These are phyloP conservation scores for Suillia variegata DNA, from an alignment of 2,888 invertebrate species.

Conservation along the genomic window DNA sequence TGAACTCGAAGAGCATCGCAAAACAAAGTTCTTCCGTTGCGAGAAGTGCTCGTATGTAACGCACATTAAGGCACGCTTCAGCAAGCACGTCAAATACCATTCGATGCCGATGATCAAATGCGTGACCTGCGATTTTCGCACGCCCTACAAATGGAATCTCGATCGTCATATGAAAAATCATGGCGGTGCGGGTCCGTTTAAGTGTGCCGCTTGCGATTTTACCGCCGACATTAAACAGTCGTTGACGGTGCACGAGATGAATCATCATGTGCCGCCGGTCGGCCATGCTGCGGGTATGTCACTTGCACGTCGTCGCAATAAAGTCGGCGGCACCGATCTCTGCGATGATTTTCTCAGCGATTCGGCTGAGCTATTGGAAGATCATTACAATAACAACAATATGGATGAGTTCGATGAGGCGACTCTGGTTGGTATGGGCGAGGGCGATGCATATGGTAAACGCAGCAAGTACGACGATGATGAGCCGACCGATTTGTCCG, in stretches of 20 bases:
- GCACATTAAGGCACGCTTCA: conserved; percentile 85
- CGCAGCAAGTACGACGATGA: conserved; percentile 52
- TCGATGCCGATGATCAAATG: conserved; percentile 95
- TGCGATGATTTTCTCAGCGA: conserved; percentile 58
- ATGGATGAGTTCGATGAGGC: conserved; percentile 55
- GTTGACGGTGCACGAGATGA: conserved; percentile 88
- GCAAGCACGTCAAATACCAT: conserved; percentile 92
- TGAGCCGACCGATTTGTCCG: conserved; percentile 60
- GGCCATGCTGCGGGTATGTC: conserved; percentile 68
- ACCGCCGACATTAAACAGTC: conserved; percentile 91
- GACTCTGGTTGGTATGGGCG: conserved; percentile 28
- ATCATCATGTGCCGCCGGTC: conserved; percentile 83
- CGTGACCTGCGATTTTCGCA: conserved; percentile 89
- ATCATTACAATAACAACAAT: conserved; percentile 56
- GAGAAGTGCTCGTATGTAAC: conserved; percentile 90
- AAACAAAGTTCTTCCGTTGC: conserved; percentile 81
- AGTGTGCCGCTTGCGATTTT: conserved; percentile 87
- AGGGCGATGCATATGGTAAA: conserved; percentile 44
- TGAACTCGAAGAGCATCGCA: conserved; percentile 78
- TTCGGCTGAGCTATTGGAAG: conserved; percentile 54
- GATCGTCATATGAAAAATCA: conserved; percentile 94
- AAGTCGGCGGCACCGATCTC: conserved; percentile 72
- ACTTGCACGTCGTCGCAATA: conserved; percentile 70
- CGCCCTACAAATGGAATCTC: conserved; percentile 91
- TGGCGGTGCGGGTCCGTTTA: conserved; percentile 82